Conservation (phyloP, 2,113 vertebrate genomes). For the Anas platyrhynchos region DNA sequence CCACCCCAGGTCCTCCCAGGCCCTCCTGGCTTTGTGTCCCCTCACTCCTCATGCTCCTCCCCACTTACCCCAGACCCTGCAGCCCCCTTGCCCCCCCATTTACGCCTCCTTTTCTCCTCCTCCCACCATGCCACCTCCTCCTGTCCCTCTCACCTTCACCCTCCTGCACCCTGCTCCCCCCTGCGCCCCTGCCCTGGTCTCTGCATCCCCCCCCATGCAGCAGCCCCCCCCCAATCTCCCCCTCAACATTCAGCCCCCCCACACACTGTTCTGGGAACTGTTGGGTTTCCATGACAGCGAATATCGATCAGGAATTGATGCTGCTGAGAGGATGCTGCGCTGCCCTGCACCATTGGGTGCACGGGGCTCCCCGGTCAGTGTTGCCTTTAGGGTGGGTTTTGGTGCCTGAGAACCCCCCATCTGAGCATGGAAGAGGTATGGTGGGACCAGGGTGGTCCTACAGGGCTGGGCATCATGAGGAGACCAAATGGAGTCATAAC, state of each 20-base stretch:
- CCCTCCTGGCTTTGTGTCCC: neutral
- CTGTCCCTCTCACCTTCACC: neutral
- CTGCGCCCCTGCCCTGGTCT: neutral
- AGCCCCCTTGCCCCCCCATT: neutral
- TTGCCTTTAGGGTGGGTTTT: rapidly evolving
- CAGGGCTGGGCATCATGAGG: rapidly evolving
- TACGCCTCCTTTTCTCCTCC: neutral
- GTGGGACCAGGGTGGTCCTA: neutral
- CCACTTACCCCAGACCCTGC: neutral
- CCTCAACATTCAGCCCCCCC: neutral
- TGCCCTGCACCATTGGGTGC: neutral
- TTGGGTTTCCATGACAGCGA: constrained; percentile 53
- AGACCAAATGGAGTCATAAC: rapidly evolving
- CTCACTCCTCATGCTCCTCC: neutral
- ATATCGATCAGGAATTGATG: constrained; percentile 2
- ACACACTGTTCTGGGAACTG: neutral
- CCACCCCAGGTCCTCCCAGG: neutral
- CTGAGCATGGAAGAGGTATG: rapidly evolving
- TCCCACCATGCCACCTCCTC: neutral
- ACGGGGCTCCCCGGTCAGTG: too few relatives aligned
- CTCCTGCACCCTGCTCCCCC: neutral
- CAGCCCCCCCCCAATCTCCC: neutral
- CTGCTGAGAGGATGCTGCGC: neutral
- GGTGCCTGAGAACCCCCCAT: neutral
- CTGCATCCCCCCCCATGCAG: neutral